Conservation (phyloP, 2,797 vertebrate species). For the Galagoides demidoff region DNA sequence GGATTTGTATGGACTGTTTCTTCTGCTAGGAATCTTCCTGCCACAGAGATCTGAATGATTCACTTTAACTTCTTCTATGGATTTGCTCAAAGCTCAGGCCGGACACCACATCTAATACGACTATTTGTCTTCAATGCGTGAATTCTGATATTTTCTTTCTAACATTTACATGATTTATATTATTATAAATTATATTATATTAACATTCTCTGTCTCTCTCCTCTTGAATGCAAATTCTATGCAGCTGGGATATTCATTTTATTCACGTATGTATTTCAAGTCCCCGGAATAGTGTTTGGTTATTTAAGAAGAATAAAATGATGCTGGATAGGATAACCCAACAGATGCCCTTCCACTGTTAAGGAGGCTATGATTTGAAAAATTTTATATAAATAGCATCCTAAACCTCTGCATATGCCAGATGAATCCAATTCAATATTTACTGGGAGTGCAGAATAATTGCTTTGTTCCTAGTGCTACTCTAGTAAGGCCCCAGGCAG, state of each 20-base stretch:
- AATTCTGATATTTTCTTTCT: background rate
- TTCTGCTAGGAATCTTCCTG: background rate
- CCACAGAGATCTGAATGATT: background rate
- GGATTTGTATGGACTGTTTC: background rate
- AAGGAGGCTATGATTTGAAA: conserved; percentile 25
- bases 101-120: background rate
- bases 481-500: background rate
- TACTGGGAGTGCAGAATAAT: conserved; percentile 27
- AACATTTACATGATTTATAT: background rate
- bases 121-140: background rate
- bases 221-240: background rate
- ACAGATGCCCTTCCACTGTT: conserved; percentile 34
- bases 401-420: conserved; percentile 31
- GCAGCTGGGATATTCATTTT: background rate
- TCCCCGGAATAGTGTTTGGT: background rate
- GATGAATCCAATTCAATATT: conserved; percentile 55
- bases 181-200: background rate
- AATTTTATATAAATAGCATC: conserved; percentile 24
- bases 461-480: background rate
- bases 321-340: background rate
- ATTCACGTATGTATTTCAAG: background rate
- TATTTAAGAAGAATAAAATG: conserved; percentile 2
- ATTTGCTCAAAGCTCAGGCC: conserved; percentile 11
- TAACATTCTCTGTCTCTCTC: background rate
- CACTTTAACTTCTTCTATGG: background rate